Percentiles rank a stretch among this genome's conserved stretches.
Evolutionary conservation across 2,113 vertebrate genomes (phyloP).

Genomic region (Heloderma charlesbogerti): DNA sequence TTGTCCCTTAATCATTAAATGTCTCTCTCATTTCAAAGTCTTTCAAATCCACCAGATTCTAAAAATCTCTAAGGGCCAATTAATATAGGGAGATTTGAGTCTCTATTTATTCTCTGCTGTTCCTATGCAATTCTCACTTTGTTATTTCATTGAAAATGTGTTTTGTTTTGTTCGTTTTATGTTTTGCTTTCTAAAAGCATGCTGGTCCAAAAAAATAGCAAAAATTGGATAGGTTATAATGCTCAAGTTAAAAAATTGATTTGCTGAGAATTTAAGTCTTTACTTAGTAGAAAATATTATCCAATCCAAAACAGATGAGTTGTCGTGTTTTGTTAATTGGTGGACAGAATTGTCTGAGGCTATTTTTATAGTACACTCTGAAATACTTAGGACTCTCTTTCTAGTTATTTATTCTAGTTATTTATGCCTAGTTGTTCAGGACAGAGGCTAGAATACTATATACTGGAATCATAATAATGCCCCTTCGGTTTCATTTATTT

Average conservation of each 20-base stretch:
- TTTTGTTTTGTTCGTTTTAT: background rate
- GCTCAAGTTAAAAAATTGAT: background rate
- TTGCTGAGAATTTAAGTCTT: slow-evolving; percentile 15
- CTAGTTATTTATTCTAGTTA: background rate
- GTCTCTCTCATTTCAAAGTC: background rate
- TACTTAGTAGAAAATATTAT: background rate
- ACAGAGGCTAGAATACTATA: too few species aligned
- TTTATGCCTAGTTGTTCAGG: too few species aligned
- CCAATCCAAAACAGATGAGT: background rate
- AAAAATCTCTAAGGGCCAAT: background rate
- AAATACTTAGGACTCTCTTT: background rate
- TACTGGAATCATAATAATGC: too few species aligned
- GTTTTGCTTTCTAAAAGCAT: background rate
- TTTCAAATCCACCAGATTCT: background rate
- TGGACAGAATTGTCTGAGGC: background rate
- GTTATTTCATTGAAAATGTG: slow-evolving; percentile 13
- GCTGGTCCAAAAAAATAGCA: background rate
- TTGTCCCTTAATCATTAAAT: background rate
- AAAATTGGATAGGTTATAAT: slow-evolving; percentile 23
- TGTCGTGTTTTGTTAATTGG: background rate
- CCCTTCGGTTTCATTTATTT: too few species aligned
- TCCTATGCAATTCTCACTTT: background rate
- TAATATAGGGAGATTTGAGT: background rate
- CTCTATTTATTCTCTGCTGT: background rate
- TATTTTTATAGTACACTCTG: background rate